Evolutionary conservation across 1,140 invertebrate genomes (phyloP), one percentile per base, ranked within the genome.

Genomic region (Trichonephila inaurata): DNA sequence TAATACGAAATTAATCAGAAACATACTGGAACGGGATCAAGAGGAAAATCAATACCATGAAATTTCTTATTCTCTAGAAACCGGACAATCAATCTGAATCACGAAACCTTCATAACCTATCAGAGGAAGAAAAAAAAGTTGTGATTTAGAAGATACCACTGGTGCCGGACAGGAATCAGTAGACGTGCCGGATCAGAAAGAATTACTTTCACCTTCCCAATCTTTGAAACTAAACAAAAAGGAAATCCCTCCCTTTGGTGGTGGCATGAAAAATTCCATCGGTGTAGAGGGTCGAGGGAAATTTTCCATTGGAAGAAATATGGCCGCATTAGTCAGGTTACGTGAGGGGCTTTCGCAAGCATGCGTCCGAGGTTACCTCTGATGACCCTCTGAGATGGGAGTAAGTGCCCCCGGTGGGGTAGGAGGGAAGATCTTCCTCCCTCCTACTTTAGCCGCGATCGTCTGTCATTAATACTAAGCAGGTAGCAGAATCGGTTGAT

Each of bases 271-370:
- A 89, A 89, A 89, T 89, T 89, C 88, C 88, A 58, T 24, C n/a
- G 58, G 85, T 62, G 85, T 87, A 62, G 82, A 51, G 58, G 85
- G 85, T 19, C 85, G 66, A 44, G 88, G 51, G 88, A 89, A 89
- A 89, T 89, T 89, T 89, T 89, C 88, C 88, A 89, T 89, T 89
- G 88, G 58, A 89, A 72, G 88, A 89, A 89, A 89, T 89, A 89
- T 89, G 69, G 88, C 66, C 21, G 88, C 88, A 89, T 89, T 89
- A 89, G 88, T 51, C 64, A 51, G 44, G 88, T 28, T 69, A 89
- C 88, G 88, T 89, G 88, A 44, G 64, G 33, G 64, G 88, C 40
- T 66, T 88, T 66, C 33, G n/a, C 19, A 66, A 88, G n/a, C 19
- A 66, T 18, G 19, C 28, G 86, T 66, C 86, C 33, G 86, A 88